A percentile compares a stretch with the other conserved stretches of the same genome.
Conservation (phyloP, 2,113 vertebrate species). For the Struthidea cinerea region DNA sequence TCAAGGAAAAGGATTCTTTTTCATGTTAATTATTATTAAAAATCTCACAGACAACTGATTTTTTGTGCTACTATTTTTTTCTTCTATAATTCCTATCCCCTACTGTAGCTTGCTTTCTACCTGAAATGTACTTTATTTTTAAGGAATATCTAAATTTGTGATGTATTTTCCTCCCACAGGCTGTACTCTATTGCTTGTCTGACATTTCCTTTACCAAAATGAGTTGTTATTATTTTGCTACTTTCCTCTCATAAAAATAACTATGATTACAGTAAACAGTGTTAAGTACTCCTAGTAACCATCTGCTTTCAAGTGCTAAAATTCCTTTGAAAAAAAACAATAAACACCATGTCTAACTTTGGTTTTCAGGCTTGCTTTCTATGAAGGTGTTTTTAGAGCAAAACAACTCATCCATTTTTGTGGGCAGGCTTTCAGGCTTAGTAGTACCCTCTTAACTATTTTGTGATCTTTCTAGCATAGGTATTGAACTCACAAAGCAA, state of each 20-base stretch:
- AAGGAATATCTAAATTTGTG: neutral
- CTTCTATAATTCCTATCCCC: fast-evolving
- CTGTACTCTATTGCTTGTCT: neutral
- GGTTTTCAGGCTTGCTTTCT: neutral
- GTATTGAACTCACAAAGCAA: neutral
- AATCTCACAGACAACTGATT: neutral
- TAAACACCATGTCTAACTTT: neutral
- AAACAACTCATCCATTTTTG: neutral
- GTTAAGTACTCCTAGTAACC: neutral
- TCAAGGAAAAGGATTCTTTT: neutral
- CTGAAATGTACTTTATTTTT: neutral
- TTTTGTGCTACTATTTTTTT: neutral
- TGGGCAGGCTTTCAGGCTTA: neutral
- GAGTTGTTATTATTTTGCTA: neutral
- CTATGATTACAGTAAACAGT: neutral
- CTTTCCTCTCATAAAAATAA: neutral
- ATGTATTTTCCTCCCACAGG: neutral
- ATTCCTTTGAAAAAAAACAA: neutral
- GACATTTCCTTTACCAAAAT: neutral
- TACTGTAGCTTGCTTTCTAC: neutral
- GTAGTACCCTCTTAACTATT: neutral
- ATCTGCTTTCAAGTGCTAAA: neutral
- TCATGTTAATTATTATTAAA: neutral
- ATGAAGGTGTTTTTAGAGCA: neutral
- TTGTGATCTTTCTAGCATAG: neutral